Evolutionary conservation across 2,113 vertebrate genomes (phyloP).

Genomic region (Tor tambroides): DNA sequence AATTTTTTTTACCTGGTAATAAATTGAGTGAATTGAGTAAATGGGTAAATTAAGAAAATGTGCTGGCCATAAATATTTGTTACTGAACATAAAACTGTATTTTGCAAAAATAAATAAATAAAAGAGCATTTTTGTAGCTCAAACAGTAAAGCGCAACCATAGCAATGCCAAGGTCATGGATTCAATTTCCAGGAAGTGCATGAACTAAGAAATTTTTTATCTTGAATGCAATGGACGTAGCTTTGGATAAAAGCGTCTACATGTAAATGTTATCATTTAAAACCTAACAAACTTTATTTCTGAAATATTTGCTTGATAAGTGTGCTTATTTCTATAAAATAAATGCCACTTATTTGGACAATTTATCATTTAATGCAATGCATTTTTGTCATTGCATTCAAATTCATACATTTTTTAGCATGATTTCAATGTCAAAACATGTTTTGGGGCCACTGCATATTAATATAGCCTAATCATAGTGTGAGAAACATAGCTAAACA

Average conservation of each 20-base stretch:
- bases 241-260: too few species aligned
- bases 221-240: not conserved
- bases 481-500: not conserved
- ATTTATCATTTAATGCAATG: too few species aligned
- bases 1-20: too few species aligned
- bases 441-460: not conserved
- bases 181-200: not conserved
- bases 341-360: too few species aligned
- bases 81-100: not conserved
- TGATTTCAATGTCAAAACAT: not conserved
- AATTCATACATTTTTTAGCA: not conserved
- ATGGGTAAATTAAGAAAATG: too few species aligned
- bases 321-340: not conserved
- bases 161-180: not conserved
- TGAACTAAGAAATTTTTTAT: not conserved
- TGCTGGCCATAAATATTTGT: too few species aligned
- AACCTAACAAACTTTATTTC: too few species aligned
- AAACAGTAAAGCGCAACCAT: not conserved
- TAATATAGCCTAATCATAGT: not conserved
- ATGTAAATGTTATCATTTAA: too few species aligned
- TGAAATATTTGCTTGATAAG: too few species aligned
- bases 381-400: not conserved
- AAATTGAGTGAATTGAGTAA: not conserved
- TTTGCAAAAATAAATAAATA: not conserved
- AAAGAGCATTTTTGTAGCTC: not conserved